Percentiles rank a stretch among this genome's conserved stretches.
These are phyloP conservation scores for Acrocephalus scirpaceus DNA, from an alignment of 2,797 vertebrate species.

Conservation along the genomic window DNA sequence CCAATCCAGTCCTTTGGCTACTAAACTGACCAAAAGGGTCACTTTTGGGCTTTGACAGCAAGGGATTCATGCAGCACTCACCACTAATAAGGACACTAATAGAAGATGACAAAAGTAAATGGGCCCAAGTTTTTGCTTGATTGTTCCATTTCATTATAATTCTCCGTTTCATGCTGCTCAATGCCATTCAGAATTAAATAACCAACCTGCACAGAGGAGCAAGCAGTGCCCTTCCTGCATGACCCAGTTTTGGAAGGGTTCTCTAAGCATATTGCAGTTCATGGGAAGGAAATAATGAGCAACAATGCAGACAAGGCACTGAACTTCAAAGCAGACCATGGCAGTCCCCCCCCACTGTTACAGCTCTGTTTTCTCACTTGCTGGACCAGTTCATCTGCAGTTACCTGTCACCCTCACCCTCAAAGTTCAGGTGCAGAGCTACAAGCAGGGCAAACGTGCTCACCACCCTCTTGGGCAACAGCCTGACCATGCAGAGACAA, in stretches of 20 bases:
- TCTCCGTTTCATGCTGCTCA: constrained; percentile 13
- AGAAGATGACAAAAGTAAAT: constrained; percentile 33
- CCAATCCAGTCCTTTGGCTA: neutral
- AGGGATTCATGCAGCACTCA: neutral
- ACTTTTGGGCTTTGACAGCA: neutral
- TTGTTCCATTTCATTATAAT: constrained; percentile 1
- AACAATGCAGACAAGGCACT: neutral
- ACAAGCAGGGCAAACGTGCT: neutral
- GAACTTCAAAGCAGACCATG: neutral
- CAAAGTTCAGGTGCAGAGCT: neutral
- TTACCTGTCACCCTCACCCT: neutral
- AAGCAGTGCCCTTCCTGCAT: neutral
- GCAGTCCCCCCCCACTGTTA: neutral
- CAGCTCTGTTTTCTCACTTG: neutral
- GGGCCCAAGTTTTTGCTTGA: neutral
- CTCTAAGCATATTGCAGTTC: neutral
- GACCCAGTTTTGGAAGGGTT: neutral
- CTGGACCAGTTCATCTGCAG: neutral
- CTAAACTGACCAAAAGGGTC: neutral
- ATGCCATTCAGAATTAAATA: neutral
- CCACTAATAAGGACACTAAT: constrained; percentile 18
- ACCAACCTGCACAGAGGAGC: neutral
- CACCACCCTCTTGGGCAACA: rapidly evolving
- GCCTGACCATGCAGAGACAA: rapidly evolving
- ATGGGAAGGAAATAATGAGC: neutral